These are phyloP conservation scores for Toxotes chatareus DNA, from an alignment of 2,113 vertebrate genomes.

Conservation along the genomic window DNA sequence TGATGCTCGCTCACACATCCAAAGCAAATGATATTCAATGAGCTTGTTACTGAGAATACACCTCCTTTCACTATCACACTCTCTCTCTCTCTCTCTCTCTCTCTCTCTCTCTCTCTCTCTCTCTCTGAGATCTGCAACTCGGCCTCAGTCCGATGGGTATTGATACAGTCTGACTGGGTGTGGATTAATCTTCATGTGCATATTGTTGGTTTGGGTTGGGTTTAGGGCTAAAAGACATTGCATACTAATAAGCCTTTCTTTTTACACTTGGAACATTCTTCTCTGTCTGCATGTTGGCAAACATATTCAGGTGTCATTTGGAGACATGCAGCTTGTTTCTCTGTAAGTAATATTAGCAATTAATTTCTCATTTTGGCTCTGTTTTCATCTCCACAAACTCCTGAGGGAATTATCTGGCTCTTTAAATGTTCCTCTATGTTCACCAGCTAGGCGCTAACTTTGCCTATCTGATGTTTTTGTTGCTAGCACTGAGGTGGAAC, in stretches of 20 bases:
- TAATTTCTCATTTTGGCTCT: background rate
- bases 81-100: background rate
- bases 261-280: background rate
- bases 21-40: conserved; percentile 60
- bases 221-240: background rate
- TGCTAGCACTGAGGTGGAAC: background rate
- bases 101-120: conserved; percentile 16
- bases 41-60: conserved; percentile 56
- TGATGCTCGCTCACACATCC: conserved; percentile 42
- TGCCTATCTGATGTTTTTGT: background rate
- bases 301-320: background rate
- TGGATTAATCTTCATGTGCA: conserved; percentile 11
- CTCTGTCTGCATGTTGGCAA: background rate
- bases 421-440: background rate
- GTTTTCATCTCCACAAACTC: background rate
- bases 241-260: background rate
- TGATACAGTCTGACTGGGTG: background rate
- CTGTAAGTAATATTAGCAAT: no score
- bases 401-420: background rate
- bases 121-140: conserved; percentile 33
- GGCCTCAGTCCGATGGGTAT: conserved; percentile 4
- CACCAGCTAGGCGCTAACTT: background rate
- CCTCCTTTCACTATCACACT: conserved; percentile 9
- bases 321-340: no score
- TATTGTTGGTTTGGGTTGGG: background rate